These are phyloP conservation scores for Thunnus thynnus DNA, from an alignment of 2,113 vertebrate genomes.

Conservation along the genomic window DNA sequence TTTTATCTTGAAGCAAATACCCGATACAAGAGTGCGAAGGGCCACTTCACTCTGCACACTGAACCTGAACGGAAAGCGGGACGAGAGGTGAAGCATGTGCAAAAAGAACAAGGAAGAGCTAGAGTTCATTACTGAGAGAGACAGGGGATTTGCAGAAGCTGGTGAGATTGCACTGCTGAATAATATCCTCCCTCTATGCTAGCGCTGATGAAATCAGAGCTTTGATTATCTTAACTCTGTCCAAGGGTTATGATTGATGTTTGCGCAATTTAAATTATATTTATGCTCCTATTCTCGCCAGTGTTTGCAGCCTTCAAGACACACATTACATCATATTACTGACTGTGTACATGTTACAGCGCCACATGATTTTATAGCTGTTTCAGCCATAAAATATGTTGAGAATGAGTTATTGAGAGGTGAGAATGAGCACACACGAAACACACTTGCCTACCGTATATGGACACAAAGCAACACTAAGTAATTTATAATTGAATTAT, in stretches of 20 bases:
- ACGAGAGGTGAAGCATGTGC: conserved; percentile 7
- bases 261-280: conserved; percentile 34
- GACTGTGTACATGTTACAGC: conserved; percentile 21
- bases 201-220: conserved; percentile 52
- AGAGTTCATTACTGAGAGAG: conserved; percentile 16
- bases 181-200: conserved; percentile 38
- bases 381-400: background rate
- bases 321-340: conserved; percentile 31
- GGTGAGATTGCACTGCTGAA: conserved; percentile 30
- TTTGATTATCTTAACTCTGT: conserved; percentile 49
- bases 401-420: background rate
- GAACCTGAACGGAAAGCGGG: background rate
- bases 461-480: background rate
- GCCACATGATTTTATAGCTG: conserved; percentile 16
- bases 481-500: background rate
- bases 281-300: background rate
- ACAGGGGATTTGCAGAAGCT: conserved; percentile 16
- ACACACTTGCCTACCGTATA: background rate
- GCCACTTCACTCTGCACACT: background rate
- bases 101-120: background rate
- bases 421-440: background rate
- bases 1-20: background rate
- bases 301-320: conserved; percentile 28
- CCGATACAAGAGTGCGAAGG: background rate
- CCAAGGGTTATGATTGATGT: conserved; percentile 25